phyloP scores from a whole-genome alignment of 2,888 invertebrate genomes.

The Brachyptera putata region DNA sequence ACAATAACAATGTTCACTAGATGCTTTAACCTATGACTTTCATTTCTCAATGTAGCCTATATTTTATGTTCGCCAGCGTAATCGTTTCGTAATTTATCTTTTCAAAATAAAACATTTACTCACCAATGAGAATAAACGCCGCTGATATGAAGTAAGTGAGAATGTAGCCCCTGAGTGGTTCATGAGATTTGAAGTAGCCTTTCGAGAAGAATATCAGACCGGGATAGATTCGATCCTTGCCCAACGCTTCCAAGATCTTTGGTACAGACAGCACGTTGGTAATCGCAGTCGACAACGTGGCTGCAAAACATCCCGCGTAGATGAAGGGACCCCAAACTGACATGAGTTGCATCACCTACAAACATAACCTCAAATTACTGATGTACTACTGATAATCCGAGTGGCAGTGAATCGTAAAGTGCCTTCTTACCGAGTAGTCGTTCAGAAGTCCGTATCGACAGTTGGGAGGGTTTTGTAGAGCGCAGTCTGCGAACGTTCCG shows the following conservation, averaged over 20 bases:
- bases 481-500: constrained; percentile 55
- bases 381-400: background rate
- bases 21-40: too few species aligned
- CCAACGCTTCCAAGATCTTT: constrained; percentile 80
- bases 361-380: background rate
- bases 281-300: constrained; percentile 91
- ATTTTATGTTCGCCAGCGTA: too few species aligned
- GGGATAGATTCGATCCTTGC: constrained; percentile 92
- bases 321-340: constrained; percentile 86
- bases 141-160: constrained; percentile 87
- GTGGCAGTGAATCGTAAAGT: background rate
- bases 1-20: too few species aligned
- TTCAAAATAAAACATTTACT: too few species aligned
- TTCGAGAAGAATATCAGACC: constrained; percentile 90
- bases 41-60: too few species aligned
- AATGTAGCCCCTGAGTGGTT: constrained; percentile 87
- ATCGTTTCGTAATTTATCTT: too few species aligned
- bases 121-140: constrained; percentile 83
- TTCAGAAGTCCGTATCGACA: constrained; percentile 81
- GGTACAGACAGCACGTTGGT: constrained; percentile 95
- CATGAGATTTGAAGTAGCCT: constrained; percentile 78
- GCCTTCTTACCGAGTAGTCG: constrained; percentile 69
- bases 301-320: constrained; percentile 95
- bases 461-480: constrained; percentile 36
- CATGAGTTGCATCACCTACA: constrained; percentile 79